Base-by-base conservation (phyloP, 2,888 invertebrate species). In the Unio delphinus region DNA sequence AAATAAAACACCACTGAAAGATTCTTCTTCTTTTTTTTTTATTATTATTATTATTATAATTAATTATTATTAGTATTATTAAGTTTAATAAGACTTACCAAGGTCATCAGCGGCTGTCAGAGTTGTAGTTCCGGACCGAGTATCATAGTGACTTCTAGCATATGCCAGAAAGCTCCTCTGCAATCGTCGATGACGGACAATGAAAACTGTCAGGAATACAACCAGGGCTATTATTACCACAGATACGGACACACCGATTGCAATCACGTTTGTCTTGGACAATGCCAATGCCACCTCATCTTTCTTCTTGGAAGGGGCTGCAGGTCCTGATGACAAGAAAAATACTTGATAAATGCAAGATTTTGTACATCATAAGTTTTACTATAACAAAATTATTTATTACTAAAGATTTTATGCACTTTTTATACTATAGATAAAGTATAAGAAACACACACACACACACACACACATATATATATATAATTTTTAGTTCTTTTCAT, bases 141-240 rank as follows among this genome's bases (percentile, higher is more conserved):
- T 94, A 91, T 95, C 95, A 90, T 97, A 97, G 89, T 95, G 95
- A 79, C 94, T 94, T 89, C 94, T 94, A 55, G 95, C 94, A 90
- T 95, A 95, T 67, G 95, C 92, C 67, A 94, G 93, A 91, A 96
- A 95, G 83, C 94, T 94, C 79, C 94, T 93, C 86, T 95, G 93
- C 57, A 95, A 92, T 63, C 95, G 92, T 62, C 94, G 92, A 89
- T 95, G 94, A 54, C 95, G 92, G 64, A 95, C 83, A 4, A 93
- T 91, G 81, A 92, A 92, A 87, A 94, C 92, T 20, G 92, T 92
- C 58, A 95, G 91, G 4, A 93, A 93, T 20, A 91, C 92, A 11
- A 92, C 91, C 15, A 93, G 91, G 18, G 90, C 90, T 15, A 93
- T 80, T 57, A 93, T 87, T 18, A 94, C 89, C 66, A 93, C 88